Conservation (phyloP, 53 echinoderm and acorn worm genomes). For the Patiria pectinifera region DNA sequence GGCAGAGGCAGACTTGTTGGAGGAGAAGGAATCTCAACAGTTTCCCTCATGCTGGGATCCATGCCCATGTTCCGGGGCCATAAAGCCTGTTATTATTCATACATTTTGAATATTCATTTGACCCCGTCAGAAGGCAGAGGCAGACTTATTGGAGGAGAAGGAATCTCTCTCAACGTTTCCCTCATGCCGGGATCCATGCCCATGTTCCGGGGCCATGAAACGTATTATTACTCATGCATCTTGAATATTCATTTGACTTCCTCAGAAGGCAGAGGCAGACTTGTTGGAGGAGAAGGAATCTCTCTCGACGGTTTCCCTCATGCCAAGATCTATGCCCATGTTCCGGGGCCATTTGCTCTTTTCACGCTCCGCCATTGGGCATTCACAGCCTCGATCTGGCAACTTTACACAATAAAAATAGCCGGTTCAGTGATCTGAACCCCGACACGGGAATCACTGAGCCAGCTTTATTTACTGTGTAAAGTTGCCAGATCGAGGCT, state of each 20-base stretch:
- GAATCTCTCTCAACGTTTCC: slow-evolving; percentile 71
- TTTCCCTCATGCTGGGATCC: background rate
- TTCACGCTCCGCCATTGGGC: too few species aligned
- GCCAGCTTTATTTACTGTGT: too few species aligned
- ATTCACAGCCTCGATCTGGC: too few species aligned
- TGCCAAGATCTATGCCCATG: slow-evolving; percentile 66
- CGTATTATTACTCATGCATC: background rate
- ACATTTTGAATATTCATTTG: background rate
- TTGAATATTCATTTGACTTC: slow-evolving; percentile 10
- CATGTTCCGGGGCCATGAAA: slow-evolving; percentile 68
- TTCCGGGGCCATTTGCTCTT: slow-evolving; percentile 80
- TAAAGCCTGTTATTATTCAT: background rate
- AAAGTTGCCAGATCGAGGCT: too few species aligned
- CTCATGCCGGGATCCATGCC: slow-evolving; percentile 64
- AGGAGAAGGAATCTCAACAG: background rate
- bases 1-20: background rate
- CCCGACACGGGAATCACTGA: too few species aligned
- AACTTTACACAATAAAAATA: too few species aligned
- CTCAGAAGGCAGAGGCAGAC: slow-evolving; percentile 64
- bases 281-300: slow-evolving; percentile 79
- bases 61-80: background rate
- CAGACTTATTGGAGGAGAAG: slow-evolving; percentile 77
- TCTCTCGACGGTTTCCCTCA: slow-evolving; percentile 57
- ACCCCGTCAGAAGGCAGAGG: slow-evolving; percentile 47
- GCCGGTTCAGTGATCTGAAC: too few species aligned